Conservation (phyloP, 2,888 invertebrate species). For the Drosophila antonietae region DNA sequence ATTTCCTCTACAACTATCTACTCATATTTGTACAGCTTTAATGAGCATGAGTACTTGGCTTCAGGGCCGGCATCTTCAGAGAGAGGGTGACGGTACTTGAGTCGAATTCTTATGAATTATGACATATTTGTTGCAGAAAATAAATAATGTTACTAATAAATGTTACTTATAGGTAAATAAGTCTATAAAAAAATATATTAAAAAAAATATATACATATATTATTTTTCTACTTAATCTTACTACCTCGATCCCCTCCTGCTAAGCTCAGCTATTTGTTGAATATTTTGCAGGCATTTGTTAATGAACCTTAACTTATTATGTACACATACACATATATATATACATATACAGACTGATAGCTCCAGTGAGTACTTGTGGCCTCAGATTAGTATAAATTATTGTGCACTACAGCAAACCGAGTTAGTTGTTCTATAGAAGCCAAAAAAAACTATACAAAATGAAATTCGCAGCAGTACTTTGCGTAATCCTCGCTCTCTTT, state of each 20-base stretch:
- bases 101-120: background rate
- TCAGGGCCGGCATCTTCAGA: conserved; percentile 2
- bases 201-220: background rate
- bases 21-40: background rate
- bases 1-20: background rate
- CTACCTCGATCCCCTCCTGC: conserved; percentile 1
- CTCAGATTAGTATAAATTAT: conserved; percentile 48
- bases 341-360: conserved; percentile 13
- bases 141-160: background rate
- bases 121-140: background rate
- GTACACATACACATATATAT: conserved; percentile 3
- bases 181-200: background rate
- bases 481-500: conserved; percentile 56
- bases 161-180: too few species aligned
- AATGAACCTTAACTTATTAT: conserved; percentile 53
- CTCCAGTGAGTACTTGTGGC: background rate
- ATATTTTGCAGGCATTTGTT: conserved; percentile 54
- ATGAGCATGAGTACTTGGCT: background rate
- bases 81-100: background rate
- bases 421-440: conserved; percentile 44
- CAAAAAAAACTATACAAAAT: conserved; percentile 19
- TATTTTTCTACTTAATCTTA: background rate
- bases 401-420: conserved; percentile 2
- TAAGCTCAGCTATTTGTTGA: conserved; percentile 16
- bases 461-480: conserved; percentile 52